phyloP scores from a whole-genome alignment of 2,113 vertebrate genomes.

The Mellivora capensis region DNA sequence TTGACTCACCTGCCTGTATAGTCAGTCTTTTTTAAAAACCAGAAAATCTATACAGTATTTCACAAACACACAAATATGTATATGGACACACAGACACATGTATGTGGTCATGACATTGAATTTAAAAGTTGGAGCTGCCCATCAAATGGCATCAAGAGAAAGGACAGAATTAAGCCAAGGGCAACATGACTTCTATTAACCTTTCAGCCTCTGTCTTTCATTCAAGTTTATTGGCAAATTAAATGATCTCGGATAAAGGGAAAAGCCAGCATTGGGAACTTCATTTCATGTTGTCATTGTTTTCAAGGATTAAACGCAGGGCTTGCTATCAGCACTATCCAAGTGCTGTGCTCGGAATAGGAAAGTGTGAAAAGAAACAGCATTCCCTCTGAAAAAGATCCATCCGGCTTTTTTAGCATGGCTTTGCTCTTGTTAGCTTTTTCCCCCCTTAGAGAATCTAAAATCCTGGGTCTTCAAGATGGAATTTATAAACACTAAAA shows the following conservation, averaged over 20 bases:
- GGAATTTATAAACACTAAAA: neutral
- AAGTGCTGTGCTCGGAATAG: conserved; percentile 27
- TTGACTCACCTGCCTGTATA: neutral
- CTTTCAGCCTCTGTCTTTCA: conserved; percentile 25
- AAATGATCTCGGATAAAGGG: neutral
- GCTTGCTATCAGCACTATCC: conserved; percentile 19
- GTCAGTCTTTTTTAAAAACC: neutral
- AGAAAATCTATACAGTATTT: neutral
- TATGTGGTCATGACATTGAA: neutral
- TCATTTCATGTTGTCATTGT: conserved; percentile 31
- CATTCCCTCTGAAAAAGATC: conserved; percentile 27
- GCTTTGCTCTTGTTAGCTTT: neutral
- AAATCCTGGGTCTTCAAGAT: neutral
- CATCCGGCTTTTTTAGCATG: neutral
- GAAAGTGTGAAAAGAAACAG: conserved; percentile 47
- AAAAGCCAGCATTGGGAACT: neutral
- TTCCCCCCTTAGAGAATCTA: neutral
- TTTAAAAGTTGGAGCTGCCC: conserved; percentile 30
- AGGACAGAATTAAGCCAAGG: conserved; percentile 47
- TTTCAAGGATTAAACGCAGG: conserved; percentile 49
- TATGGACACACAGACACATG: neutral
- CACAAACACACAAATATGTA: neutral
- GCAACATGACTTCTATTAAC: conserved; percentile 31
- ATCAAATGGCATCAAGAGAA: conserved; percentile 7
- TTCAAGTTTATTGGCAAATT: conserved; percentile 37